Evolutionary conservation across 2,888 invertebrate genomes (phyloP), one percentile per base, ranked within the genome.

Genomic region (Timandra comae): DNA sequence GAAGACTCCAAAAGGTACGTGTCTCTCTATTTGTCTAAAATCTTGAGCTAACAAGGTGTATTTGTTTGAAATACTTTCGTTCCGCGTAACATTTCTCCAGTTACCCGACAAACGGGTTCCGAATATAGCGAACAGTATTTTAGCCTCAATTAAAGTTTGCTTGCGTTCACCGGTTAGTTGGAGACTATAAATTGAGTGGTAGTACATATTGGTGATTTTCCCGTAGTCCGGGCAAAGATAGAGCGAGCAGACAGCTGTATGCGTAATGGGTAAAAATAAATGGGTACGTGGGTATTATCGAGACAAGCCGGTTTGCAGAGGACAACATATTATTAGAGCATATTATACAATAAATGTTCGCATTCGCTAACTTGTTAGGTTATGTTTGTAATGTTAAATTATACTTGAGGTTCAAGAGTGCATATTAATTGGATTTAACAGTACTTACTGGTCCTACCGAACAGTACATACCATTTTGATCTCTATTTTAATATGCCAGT

Each of bases 231-330:
- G 80, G 80, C 69, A 68, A 69, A 68, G 73, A 69, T 16, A 16
- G 16, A 38, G 39, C 32, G 27, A 52, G 50, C 68, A 71, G 80
- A 80, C 81, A 82, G 82, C 82, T 79, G 79, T 73, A 76, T 70
- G 75, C 80, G 84, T 82, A 84, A 85, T 71, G 81, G 68, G 77
- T 84, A 85, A 82, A 84, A 85, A 85, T 85, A 84, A 84, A 84
- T 82, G 46, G 38, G 43, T 49, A 81, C 75, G 64, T 72, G 70
- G 63, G 74, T 77, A 79, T 76, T 81, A 81, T 78, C 75, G 73
- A 81, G 82, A 80, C 80, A 79, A 70, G 71, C 81, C 79, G 77
- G 74, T 75, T 78, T 58, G 62, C 64, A 60, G 75, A 72, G 75
- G 72, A 74, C 78, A 72, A 69, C 58, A 67, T 82, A 82, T 79